These are phyloP conservation scores for Drosophila stalkeri DNA, from an alignment of 2,888 invertebrate species.

Conservation along the genomic window DNA sequence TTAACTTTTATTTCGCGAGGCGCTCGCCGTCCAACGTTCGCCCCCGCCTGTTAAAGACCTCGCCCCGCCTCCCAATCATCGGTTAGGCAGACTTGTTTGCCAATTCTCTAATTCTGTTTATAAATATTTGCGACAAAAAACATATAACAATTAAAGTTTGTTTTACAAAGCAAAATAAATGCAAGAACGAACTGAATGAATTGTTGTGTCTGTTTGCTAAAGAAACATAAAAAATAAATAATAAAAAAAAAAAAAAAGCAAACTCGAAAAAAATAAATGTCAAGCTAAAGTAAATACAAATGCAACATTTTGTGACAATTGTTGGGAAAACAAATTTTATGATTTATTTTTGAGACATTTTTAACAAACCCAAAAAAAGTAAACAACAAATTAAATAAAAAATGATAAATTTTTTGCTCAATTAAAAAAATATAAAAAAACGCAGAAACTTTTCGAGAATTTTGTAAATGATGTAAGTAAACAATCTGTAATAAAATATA, in stretches of 20 bases:
- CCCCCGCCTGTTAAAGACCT: not conserved
- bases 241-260: constrained; percentile 5
- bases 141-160: constrained; percentile 48
- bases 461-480: constrained; percentile 53
- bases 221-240: constrained; percentile 20
- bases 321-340: constrained; percentile 30
- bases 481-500: not conserved
- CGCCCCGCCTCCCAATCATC: constrained; percentile 9
- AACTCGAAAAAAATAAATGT: not conserved
- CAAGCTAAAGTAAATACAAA: constrained; percentile 22
- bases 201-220: constrained; percentile 56
- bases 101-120: constrained; percentile 49
- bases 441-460: constrained; percentile 21
- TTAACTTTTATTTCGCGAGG: constrained; percentile 54
- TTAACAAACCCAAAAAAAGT: not conserved
- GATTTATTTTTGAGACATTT: constrained; percentile 50
- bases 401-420: constrained; percentile 27
- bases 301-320: constrained; percentile 32
- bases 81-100: constrained; percentile 16
- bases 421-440: constrained; percentile 10
- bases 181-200: constrained; percentile 26
- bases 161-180: constrained; percentile 46
- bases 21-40: constrained; percentile 13
- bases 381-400: not conserved
- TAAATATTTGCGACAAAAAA: constrained; percentile 51